Evolutionary conservation across 2,888 invertebrate genomes (phyloP).

Genomic region (Lithophane socia): DNA sequence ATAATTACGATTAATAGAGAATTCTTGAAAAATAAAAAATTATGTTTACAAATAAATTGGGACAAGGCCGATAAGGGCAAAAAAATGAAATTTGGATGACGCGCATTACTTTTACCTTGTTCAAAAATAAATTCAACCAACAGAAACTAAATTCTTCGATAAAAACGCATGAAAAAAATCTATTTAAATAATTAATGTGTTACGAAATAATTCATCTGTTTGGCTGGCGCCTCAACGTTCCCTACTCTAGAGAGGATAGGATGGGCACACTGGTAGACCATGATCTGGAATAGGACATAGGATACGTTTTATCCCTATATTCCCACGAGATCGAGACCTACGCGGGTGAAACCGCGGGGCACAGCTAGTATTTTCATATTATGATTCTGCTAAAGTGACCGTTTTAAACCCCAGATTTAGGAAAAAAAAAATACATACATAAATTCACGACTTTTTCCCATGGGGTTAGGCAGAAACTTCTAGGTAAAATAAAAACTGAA

Average conservation of each 20-base stretch:
- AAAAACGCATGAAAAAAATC: no score
- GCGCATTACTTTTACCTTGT: neutral
- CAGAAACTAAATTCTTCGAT: neutral
- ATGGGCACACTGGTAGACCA: no score
- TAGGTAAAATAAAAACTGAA: neutral
- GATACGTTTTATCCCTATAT: no score
- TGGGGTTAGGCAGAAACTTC: neutral
- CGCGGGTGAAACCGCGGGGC: no score
- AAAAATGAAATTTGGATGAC: neutral
- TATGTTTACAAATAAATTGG: neutral
- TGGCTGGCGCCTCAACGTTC: no score
- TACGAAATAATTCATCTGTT: no score
- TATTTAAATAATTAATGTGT: no score
- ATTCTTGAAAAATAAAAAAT: neutral
- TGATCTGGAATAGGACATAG: no score
- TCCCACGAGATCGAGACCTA: no score
- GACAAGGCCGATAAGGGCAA: neutral
- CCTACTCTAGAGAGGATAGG: no score
- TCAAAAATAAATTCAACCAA: neutral
- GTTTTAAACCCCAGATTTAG: neutral
- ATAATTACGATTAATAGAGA: neutral
- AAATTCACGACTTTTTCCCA: neutral
- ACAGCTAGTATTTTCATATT: no score
- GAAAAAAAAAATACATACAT: neutral
- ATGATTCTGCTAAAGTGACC: no score